Evolutionary conservation across 2,888 invertebrate species (phyloP).

Genomic region (Nomada fucata): DNA sequence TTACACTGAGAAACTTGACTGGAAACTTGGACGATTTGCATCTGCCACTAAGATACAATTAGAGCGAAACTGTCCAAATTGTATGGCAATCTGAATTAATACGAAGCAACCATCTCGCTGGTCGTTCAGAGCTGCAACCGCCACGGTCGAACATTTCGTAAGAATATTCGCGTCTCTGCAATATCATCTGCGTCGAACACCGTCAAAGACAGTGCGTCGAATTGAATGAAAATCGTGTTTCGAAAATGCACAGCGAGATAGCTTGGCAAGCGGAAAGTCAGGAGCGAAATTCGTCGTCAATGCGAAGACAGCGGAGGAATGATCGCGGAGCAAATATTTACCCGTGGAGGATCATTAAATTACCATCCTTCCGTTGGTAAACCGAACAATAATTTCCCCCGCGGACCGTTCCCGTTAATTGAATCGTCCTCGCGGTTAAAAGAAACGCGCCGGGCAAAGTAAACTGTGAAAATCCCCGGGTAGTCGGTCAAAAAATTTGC

Average conservation of each 20-base stretch:
- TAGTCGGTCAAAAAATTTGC: conserved; percentile 4
- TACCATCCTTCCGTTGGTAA: background rate
- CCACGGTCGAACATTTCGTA: background rate
- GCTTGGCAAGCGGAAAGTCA: background rate
- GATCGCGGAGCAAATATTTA: background rate
- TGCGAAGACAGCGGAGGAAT: background rate
- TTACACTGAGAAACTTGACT: conserved; percentile 41
- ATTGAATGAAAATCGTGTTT: no score
- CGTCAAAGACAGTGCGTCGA: no score
- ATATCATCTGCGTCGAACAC: no score
- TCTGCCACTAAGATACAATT: conserved; percentile 49
- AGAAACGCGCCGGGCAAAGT: background rate
- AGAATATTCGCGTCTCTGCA: background rate
- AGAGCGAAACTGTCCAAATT: conserved; percentile 36
- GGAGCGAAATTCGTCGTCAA: background rate
- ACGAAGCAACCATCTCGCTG: conserved; percentile 37
- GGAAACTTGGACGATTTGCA: conserved; percentile 53
- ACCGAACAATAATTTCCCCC: background rate
- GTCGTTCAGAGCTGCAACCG: background rate
- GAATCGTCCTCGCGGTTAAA: background rate
- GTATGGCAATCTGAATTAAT: conserved; percentile 33
- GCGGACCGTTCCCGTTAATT: background rate
- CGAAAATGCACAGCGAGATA: no score
- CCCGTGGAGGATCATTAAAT: background rate
- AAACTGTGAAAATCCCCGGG: background rate